Base-by-base conservation (phyloP, 2,888 invertebrate species). In the Scaptomyza caliginosa region DNA sequence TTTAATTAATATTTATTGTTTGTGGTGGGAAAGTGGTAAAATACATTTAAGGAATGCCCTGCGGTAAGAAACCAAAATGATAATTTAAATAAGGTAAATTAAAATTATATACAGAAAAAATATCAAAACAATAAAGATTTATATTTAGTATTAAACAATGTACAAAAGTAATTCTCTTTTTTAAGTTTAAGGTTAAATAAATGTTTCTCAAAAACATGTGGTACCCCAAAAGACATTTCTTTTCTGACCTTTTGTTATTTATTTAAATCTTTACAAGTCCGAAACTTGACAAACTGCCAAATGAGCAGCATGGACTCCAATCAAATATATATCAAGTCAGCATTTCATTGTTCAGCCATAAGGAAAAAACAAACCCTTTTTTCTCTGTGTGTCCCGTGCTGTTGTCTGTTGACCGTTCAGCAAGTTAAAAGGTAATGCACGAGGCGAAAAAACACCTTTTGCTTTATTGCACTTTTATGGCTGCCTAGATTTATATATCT, bases 391-490 rank as follows among this genome's bases (percentile, higher is more conserved):
- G 39, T 19, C 58, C 11, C 39, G 13, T 34, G 5, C 16, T 38
- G 5, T 23, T 38, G 38, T 8, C 17, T 32, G 36, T 49, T 30
- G 30, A 5, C 30, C 5, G 32, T 7, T 17, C 10, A 13, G 17
- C 38, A 21, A 36, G 42, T 36, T 52, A 28, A 60, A 49, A 32
- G 45, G 32, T 23, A 54, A 39, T 28, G 40, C 39, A 58, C 58
- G n/a, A 32, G 32, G 32, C 32, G 26, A 4, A 16, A 34, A 54
- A 65, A 62, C 62, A 60, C 56, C 66, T 71, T 82, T 59, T 67
- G 26, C 64, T 76, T 79, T 82, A 80, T 80, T 79, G 68, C 77
- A 82, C 58, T 83, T 83, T 81, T 83, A 80, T 77, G 77, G 72
- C 59, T 68, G 67, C 66, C 62, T 75, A 75, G 72, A 70, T 74